Base-by-base conservation (phyloP, 2,113 vertebrate species). In the Rhinichthys klamathensis region DNA sequence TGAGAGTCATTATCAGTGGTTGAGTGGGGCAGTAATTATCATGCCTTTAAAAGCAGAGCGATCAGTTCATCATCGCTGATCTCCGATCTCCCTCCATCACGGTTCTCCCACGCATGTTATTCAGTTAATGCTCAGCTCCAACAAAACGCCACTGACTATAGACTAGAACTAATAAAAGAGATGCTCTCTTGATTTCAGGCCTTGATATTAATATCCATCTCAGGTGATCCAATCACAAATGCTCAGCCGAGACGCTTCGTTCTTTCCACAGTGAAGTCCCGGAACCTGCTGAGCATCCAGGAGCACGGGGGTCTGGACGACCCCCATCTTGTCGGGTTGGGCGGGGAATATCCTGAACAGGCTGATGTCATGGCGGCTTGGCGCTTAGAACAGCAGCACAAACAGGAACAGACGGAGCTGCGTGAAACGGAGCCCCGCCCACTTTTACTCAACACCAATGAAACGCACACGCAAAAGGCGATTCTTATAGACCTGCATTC, bases 231-330 rank as follows among this genome's bases (percentile, higher is more conserved):
- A 8, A 30, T 75, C 44, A 25, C n/a, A 49, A 18, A 51, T 9
- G 73, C 46, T 75, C 44, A 76, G 46, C 73, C 15, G 8, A 54
- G 44, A 76, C 44, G n/a, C n/a, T 30, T 4, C 82, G 16, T 82
- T 56, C 15, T 83, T 78, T 38, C 27, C 27, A 75, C 81, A 99
- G 98, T 99, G 83, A 97, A 97, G 86, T 99, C 98, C 76, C 96
- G 98, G 85, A 98, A 90, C 93, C 94, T 99, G 85, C 91, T 99
- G 32, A 96, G 96, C 78, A 96, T 96, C 6, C 96, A 99, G 41
- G 97, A 96, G 21, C 92, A 92, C 32, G 91, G 92, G 32, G 91
- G 92, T 0, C 79, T 94, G 90, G 96, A 98, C 35, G 97, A 98
- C 75, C 90, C 94, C 0, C 93, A 96, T 23, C 91, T 93, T 86